Evolutionary conservation across 2,113 vertebrate species (phyloP), one percentile per base, ranked within the genome.

Genomic region (Silurus meridionalis): DNA sequence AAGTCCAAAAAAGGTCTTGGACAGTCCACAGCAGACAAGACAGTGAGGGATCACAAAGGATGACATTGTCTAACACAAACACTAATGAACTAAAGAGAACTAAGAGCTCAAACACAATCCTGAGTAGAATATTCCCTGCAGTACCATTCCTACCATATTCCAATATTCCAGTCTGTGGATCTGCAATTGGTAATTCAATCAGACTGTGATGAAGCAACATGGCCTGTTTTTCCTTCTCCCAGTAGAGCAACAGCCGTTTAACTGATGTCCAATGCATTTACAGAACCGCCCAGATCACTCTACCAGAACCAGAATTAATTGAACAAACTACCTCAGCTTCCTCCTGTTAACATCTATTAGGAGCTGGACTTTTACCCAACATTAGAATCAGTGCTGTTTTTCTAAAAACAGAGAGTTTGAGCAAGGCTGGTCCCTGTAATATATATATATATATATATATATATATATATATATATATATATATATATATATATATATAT

Each of bases 51-150:
- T 72, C 63, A 75, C 15, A 6, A 77, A 80, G 69, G 81, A 83
- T 86, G 87, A n/a, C 52, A 64, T 72, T 52, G 85, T 81, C 86
- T 91, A 84, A 91, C 89, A 90, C 88, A 91, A 92, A 89, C 88
- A 91, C 85, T 37, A 84, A 57, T 83, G 85, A 82, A 80, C 21
- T 81, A 86, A 85, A 84, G 67, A 74, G 82, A 79, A 55, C 77
- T 69, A 55, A 80, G 64, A 75, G 37, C 48, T 21, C 67, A 87
- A 86, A 82, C 64, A n/a, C 15, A 81, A 60, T 77, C 15, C 52
- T 37, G 55, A 37, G 55, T 46, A 28, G 55, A 37, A 80, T 37
- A 80, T 86, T 48, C 82, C 80, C 85, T 63, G 78, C 28, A 46
- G 55, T 80, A 25, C 64, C 52, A 58, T 57, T 88, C 78, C 17